Conservation (phyloP, 2,888 invertebrate species). For the Syritta pipiens region DNA sequence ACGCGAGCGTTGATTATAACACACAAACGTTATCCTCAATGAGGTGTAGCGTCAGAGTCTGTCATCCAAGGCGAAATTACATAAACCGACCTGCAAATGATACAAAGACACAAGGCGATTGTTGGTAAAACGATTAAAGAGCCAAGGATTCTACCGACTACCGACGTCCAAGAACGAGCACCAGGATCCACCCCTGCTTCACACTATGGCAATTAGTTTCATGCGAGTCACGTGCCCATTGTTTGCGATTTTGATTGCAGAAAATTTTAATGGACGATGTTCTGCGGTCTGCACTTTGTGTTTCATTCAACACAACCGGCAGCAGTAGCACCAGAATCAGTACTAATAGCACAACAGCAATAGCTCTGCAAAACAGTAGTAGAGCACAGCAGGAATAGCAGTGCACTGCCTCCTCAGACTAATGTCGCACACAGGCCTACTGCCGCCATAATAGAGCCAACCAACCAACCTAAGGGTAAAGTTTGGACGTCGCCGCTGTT, state of each 20-base stretch:
- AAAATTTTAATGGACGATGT: conserved; percentile 71
- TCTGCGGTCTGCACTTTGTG: conserved; percentile 67
- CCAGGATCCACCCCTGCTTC: conserved; percentile 53
- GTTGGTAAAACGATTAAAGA: conserved; percentile 38
- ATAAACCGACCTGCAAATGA: conserved; percentile 44
- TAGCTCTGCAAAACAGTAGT: conserved; percentile 4
- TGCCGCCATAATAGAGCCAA: conserved; percentile 3
- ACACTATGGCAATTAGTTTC: conserved; percentile 72
- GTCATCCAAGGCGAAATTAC: conserved; percentile 52
- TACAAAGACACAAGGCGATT: conserved; percentile 43
- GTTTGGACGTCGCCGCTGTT: conserved; percentile 24
- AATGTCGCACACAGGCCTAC: conserved; percentile 28
- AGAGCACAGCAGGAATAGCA: no score
- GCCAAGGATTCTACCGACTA: conserved; percentile 9
- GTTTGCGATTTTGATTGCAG: conserved; percentile 72
- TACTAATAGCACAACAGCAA: conserved; percentile 3
- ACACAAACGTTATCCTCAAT: conserved; percentile 40
- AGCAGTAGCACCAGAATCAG: not conserved
- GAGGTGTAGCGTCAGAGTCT: conserved; percentile 51
- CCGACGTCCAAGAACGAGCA: not conserved
- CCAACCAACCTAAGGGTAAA: conserved; percentile 45
- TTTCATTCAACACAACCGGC: conserved; percentile 42
- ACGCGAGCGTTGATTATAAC: conserved; percentile 9
- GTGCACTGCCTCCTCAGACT: no score
- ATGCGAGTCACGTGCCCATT: conserved; percentile 72